Evolutionary conservation across 2,888 invertebrate genomes (phyloP), one percentile per base, ranked within the genome.

Genomic region (Clusia tigrina): DNA sequence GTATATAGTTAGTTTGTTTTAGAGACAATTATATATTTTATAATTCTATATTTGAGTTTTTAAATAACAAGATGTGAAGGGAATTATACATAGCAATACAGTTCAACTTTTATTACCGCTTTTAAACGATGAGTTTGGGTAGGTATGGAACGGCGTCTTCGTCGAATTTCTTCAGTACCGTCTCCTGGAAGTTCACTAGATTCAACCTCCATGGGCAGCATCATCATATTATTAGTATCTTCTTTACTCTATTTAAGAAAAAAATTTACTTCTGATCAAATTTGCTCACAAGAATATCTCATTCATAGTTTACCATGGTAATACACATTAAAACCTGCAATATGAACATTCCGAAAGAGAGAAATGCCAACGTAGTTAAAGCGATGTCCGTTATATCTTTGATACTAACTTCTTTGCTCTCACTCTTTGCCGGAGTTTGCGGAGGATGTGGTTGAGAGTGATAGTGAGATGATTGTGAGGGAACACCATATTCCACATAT

Each of bases 301-400:
- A 12, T 9, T 32, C 12, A 32, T 32, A 32, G 5, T 9, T 9
- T 77, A 83, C 83, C 82, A 82, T 80, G n/a, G 83, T 82, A 18
- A 91, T 89, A 76, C 91, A 91, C 89, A 93, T 90, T 9, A 93
- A 85, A 15, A 93, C 88, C 79, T 94, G 92, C 53, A 93, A 85
- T 15, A 91, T 85, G 72, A 94, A 94, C 85, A 92, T 88, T 26
- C 91, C 92, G 73, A 94, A 94, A 0, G 93, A 91, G 10, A 93
- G 81, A 76, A 91, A 93, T 0, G 93, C 93, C 38, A 94, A 86
- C 0, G 92, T 92, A 0, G 93, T 93, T 23, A 93, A 85, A 0
- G 92, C 92, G 64, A 93, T 89, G 65, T 94, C 93, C 71, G 92
- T 91, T 42, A 94, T 86, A 71, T 93, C 83, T 61, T 87, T 87